Evolutionary conservation across 2,888 invertebrate genomes (phyloP), one percentile per base, ranked within the genome.

Genomic region (Thelaira solivaga): DNA sequence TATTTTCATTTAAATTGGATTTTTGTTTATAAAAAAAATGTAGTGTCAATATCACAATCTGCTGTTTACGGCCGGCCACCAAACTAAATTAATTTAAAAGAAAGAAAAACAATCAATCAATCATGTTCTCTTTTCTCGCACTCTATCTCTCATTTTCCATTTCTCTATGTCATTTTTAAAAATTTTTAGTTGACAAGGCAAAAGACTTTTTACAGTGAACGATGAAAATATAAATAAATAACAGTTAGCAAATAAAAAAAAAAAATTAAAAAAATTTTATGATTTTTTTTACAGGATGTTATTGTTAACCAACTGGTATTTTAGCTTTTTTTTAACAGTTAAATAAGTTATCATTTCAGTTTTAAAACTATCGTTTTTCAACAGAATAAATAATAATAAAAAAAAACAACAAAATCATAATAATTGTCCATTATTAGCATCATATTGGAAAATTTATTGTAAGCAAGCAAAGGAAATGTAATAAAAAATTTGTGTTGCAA

Each of bases 211-310:
- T n/a, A n/a, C n/a, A 43, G 31, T 57, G 34, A 49, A 36, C 64
- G 55, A 57, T 62, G 22, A 49, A 45, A 41, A 31, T 24, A 41
- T 41, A 31, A 41, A 45, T 24, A 24, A 55, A 22, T n/a, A 22
- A n/a, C 34, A 53, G 24, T 53, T 8, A 26, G 39, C 3, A 45
- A 57, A 26, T 34, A 13, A 55, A 62, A 31, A 45, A 57, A n/a
- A 57, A 18, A 68, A 57, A n/a, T n/a, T 68, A 41, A 55, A 51
- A 61, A 16, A 16, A 24, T 39, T 13, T n/a, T n/a, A n/a, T n/a
- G n/a, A n/a, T 43, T 26, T 72, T 45, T 62, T 62, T 45, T 55
- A 43, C 73, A 73, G 49, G 59, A 59, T 73, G 41, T 73, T 43
- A 34, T 57, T 20, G 20, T 34, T 31, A 43, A 47, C 49, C 16